Evolutionary conservation across 2,888 invertebrate species (phyloP).

Genomic region (Nebria brevicollis): DNA sequence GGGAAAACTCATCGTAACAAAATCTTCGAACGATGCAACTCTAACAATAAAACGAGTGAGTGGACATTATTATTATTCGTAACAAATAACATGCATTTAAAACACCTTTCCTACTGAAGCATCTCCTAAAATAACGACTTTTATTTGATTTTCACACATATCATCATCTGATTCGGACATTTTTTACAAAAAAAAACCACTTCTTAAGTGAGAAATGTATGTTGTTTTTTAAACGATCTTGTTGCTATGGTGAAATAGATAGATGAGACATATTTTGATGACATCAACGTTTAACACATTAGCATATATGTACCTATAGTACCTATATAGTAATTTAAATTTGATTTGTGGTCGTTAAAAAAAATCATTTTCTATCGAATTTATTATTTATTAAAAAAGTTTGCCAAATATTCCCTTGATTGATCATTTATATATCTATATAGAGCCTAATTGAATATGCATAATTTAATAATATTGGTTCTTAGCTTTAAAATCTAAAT

Average conservation of each 20-base stretch:
- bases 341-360: too few species aligned
- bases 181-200: neutral
- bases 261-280: too few species aligned
- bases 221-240: neutral
- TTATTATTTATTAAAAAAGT: too few species aligned
- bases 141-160: conserved; percentile 71
- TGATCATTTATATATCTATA: neutral
- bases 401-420: neutral
- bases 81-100: conserved; percentile 49
- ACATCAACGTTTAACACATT: too few species aligned
- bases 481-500: neutral
- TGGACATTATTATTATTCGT: conserved; percentile 7
- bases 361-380: too few species aligned
- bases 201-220: neutral
- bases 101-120: conserved; percentile 84
- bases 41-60: conserved; percentile 59
- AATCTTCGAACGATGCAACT: conserved; percentile 73
- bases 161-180: conserved; percentile 75
- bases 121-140: conserved; percentile 84
- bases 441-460: neutral
- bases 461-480: neutral
- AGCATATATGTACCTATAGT: too few species aligned
- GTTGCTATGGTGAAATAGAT: neutral
- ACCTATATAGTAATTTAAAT: too few species aligned
- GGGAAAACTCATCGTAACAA: conserved; percentile 73